Evolutionary conservation across 2,797 vertebrate species (phyloP).

Genomic region (Cygnus olor): DNA sequence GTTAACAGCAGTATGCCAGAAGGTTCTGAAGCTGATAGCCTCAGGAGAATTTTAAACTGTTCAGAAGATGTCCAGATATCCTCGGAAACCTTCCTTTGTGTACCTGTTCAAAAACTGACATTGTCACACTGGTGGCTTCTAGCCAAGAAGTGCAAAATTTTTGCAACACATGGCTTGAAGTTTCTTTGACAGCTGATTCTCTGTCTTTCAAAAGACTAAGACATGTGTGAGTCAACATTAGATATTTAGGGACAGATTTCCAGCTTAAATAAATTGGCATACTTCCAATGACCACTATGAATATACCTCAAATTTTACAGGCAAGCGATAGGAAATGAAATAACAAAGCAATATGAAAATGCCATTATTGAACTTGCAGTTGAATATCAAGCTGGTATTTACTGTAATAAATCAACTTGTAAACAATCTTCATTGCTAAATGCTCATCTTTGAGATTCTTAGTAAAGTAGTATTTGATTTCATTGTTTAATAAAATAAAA

Average conservation of each 20-base stretch:
- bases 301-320: background rate
- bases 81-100: background rate
- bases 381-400: background rate
- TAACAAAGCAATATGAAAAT: background rate
- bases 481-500: constrained; percentile 6
- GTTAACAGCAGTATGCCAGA: background rate
- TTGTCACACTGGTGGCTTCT: background rate
- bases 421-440: constrained; percentile 10
- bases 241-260: background rate
- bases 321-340: background rate
- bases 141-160: background rate
- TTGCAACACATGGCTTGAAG: background rate
- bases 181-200: background rate
- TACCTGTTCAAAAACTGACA: background rate
- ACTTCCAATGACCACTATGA: background rate
- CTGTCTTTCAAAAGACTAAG: background rate
- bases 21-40: background rate
- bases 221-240: background rate
- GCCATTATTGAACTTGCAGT: background rate
- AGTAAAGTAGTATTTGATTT: constrained; percentile 30
- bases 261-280: background rate
- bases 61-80: background rate
- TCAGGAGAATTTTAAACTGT: background rate
- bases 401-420: background rate
- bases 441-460: constrained; percentile 11